phyloP scores from a whole-genome alignment of 2,113 vertebrate species.

The Lepisosteus osseus region DNA sequence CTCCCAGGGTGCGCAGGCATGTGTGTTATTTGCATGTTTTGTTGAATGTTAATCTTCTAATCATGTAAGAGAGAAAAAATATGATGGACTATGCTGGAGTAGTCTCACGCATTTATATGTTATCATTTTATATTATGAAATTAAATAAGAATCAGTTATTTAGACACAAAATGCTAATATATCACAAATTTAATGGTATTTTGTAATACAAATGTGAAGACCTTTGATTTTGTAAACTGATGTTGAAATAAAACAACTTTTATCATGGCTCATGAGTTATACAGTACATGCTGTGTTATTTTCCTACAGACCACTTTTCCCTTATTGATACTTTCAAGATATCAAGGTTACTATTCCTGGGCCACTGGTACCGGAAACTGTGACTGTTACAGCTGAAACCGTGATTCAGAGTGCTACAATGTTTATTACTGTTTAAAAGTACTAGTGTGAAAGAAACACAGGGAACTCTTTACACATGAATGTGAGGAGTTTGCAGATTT shows the following conservation, averaged over 20 bases:
- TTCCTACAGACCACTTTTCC: too few species aligned
- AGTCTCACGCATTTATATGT: slow-evolving; percentile 12
- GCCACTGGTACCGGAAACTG: too few species aligned
- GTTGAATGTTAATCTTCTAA: neutral
- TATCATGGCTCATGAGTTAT: too few species aligned
- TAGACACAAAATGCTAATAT: slow-evolving; percentile 63
- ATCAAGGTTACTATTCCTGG: too few species aligned
- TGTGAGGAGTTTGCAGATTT: too few species aligned
- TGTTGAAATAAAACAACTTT: slow-evolving; percentile 42
- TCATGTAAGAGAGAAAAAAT: neutral
- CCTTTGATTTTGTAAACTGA: slow-evolving; percentile 14
- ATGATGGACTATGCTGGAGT: slow-evolving; percentile 9
- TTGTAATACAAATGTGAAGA: slow-evolving; percentile 33
- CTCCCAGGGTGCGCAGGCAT: neutral
- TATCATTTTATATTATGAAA: slow-evolving; percentile 22
- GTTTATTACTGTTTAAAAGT: too few species aligned
- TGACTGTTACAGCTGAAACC: too few species aligned
- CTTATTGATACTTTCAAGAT: too few species aligned
- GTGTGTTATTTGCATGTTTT: neutral
- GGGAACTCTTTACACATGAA: too few species aligned
- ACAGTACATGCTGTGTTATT: too few species aligned
- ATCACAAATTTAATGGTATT: slow-evolving; percentile 48
- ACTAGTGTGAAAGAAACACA: too few species aligned
- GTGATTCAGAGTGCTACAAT: too few species aligned
- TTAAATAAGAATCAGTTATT: slow-evolving; percentile 44